phyloP scores from a whole-genome alignment of 2,888 invertebrate species.

The Nowickia ferox region DNA sequence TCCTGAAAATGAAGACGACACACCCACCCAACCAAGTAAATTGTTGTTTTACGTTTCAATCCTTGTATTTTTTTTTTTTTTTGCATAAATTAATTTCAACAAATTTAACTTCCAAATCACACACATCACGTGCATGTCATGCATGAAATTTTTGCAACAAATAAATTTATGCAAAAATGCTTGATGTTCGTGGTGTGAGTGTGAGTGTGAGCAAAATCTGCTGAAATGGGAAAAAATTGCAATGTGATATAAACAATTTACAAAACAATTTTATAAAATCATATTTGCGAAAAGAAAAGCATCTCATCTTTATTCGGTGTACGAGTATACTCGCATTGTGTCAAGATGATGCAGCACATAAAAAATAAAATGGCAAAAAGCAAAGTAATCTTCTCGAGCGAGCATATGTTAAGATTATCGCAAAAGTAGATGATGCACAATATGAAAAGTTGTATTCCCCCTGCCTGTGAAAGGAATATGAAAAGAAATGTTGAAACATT shows the following conservation, averaged over 20 bases:
- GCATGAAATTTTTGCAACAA: constrained; percentile 71
- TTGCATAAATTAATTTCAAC: constrained; percentile 68
- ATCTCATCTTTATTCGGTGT: not conserved
- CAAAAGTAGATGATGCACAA: constrained; percentile 64
- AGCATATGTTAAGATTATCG: constrained; percentile 70
- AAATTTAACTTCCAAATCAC: constrained; percentile 71
- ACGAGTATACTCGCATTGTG: constrained; percentile 57
- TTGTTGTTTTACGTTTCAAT: not conserved
- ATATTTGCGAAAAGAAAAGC: constrained; percentile 55
- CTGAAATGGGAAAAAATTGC: constrained; percentile 36
- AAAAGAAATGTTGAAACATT: constrained; percentile 43
- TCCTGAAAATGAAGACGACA: constrained; percentile 16
- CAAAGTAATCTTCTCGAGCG: constrained; percentile 64
- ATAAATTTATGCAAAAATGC: constrained; percentile 64
- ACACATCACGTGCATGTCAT: constrained; percentile 74
- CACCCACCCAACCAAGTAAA: constrained; percentile 13
- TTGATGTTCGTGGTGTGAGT: constrained; percentile 13
- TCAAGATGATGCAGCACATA: constrained; percentile 68
- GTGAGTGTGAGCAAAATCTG: not conserved
- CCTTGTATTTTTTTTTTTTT: not conserved
- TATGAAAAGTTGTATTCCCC: constrained; percentile 22
- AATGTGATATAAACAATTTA: constrained; percentile 74
- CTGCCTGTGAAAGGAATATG: not conserved
- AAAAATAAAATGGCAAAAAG: constrained; percentile 44
- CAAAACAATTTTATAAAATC: constrained; percentile 73